Base-by-base conservation (phyloP, 2,888 invertebrate genomes). In the Andrena hattorfiana region DNA sequence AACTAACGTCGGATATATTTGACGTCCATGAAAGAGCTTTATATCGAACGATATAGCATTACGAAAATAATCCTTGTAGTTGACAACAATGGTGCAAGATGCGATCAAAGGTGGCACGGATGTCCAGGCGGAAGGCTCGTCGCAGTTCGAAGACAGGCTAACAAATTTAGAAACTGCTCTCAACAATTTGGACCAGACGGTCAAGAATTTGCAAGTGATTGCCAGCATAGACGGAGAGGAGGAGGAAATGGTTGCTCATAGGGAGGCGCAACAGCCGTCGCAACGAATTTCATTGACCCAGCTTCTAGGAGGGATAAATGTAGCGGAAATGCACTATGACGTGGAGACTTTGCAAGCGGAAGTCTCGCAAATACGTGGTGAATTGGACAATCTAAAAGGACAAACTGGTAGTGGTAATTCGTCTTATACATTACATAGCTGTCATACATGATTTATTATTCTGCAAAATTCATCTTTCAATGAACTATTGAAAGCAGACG, bases 101-200 rank as follows among this genome's bases (percentile, higher is more conserved):
- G 77, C 92, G 16, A 84, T 91, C 7, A 90, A 90, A 60, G 82
- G 70, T 5, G 84, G 73, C 5, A 0, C 20, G 13, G 8, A 2
- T 0, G 23, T n/a, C 0, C 2, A 54, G 20, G 81, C 64, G 75
- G 82, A 48, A 68, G 88, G 75, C 94, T 95, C 88, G 87, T 95
- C 64, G 94, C 94, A 23, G 93, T 87, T 96, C 49, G 94, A 95
- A 64, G 67, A 87, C 6, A 87, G 88, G 66, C n/a, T 91, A 7
- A 69, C 56, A 56, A 78, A 89, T 64, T 35, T 91, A 23, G 90
- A 90, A 79, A 83, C 56, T 13, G 81, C 85, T 68, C 20, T 90
- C 2, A 59, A 51, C 7, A 76, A 74, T 51, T 64, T 88, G 49
- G 77, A 85, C 10, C 49, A 49, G 16, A 48, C 66, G 2, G 26